These are phyloP conservation scores for Malurus elegans DNA, from an alignment of 2,113 vertebrate species.

Conservation along the genomic window DNA sequence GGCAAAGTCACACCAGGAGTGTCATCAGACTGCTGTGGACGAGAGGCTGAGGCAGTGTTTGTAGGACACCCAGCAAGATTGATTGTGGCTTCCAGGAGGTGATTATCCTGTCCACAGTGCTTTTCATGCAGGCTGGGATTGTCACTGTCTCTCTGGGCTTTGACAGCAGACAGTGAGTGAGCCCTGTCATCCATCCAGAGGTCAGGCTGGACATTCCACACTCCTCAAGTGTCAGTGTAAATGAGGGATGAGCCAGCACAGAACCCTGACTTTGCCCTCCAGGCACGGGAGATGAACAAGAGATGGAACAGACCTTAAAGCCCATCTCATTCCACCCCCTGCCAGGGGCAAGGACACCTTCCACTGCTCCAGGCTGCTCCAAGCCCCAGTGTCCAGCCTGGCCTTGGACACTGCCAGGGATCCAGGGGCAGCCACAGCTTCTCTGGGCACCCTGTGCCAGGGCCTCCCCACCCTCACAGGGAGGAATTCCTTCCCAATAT, in stretches of 20 bases:
- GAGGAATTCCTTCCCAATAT: neutral
- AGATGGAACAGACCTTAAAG: neutral
- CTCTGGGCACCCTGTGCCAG: neutral
- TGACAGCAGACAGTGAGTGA: neutral
- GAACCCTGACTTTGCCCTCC: neutral
- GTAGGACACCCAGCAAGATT: neutral
- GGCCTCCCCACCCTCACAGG: accelerated
- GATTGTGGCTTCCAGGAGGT: neutral
- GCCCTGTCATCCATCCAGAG: neutral
- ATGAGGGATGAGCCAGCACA: neutral
- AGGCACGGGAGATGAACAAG: neutral
- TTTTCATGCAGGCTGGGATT: neutral
- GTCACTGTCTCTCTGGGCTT: neutral
- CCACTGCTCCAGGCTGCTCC: accelerated
- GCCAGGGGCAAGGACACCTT: neutral
- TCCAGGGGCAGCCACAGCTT: neutral
- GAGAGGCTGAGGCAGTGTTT: neutral
- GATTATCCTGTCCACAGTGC: neutral
- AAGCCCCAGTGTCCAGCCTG: accelerated
- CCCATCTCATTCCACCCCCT: neutral
- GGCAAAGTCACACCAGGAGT: neutral
- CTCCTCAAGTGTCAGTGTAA: neutral
- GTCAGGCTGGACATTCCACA: neutral
- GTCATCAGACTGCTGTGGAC: neutral
- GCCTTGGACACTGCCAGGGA: neutral